Conservation (phyloP, 1,140 invertebrate species). For the Parapsyche elsis region DNA sequence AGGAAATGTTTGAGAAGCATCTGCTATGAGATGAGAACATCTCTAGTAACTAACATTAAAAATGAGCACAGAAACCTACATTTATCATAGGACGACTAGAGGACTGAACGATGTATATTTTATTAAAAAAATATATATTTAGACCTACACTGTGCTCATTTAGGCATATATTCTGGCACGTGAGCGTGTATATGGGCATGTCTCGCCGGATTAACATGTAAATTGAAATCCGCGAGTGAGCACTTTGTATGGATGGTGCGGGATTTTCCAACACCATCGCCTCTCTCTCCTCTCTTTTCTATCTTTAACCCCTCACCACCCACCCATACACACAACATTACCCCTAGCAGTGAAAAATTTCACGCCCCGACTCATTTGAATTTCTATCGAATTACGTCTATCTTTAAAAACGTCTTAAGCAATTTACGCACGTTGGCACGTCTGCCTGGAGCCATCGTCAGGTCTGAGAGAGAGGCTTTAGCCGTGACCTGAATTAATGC, state of each 20-base stretch:
- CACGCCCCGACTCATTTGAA: conserved; percentile 48
- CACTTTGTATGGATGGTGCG: conserved; percentile 36
- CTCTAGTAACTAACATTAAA: neutral
- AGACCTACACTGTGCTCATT: too few relatives aligned
- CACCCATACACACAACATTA: neutral
- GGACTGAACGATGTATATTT: neutral
- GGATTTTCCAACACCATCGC: conserved; percentile 17
- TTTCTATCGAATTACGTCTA: conserved; percentile 50
- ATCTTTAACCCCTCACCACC: conserved; percentile 6
- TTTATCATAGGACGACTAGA: neutral
- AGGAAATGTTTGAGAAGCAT: conserved; percentile 4
- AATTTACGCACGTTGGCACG: conserved; percentile 48
- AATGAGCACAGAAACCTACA: neutral
- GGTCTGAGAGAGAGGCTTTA: neutral
- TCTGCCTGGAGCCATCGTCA: conserved; percentile 26
- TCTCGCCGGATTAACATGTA: conserved; percentile 27
- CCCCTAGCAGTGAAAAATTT: conserved; percentile 30
- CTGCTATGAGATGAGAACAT: neutral
- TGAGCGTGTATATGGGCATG: neutral
- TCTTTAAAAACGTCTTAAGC: conserved; percentile 49
- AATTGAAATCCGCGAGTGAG: conserved; percentile 40
- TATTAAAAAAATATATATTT: neutral
- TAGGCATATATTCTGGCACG: too few relatives aligned
- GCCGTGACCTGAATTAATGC: conserved; percentile 28
- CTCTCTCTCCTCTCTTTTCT: neutral